A percentile compares a stretch with the other conserved stretches of the same genome.
phyloP scores from a whole-genome alignment of 2,797 vertebrate species.

The Hyperoplus immaculatus region DNA sequence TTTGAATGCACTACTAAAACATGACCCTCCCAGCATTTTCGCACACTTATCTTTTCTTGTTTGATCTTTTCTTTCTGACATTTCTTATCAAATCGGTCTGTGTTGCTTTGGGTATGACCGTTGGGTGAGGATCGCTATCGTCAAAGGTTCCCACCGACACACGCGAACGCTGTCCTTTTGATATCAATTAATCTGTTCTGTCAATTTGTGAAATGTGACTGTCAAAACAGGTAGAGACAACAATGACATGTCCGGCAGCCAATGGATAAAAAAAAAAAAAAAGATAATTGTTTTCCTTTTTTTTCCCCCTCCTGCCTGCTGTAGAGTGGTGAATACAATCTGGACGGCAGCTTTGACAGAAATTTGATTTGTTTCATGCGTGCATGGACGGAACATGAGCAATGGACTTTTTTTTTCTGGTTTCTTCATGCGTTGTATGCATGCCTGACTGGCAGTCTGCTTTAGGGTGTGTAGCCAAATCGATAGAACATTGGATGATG shows the following conservation, averaged over 20 bases:
- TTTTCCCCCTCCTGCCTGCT: constrained; percentile 12
- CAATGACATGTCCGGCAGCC: constrained; percentile 37
- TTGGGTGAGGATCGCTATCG: neutral
- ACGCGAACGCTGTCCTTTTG: constrained; percentile 5
- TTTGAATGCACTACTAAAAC: constrained; percentile 11
- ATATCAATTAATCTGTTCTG: no score
- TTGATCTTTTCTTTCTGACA: constrained; percentile 9
- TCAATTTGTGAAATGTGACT: constrained; percentile 29
- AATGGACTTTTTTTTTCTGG: constrained; percentile 22
- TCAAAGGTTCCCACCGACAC: constrained; percentile 42
- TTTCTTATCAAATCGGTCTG: constrained; percentile 20
- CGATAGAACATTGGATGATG: constrained; percentile 54
- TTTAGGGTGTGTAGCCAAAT: constrained; percentile 55
- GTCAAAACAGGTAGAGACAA: constrained; percentile 54
- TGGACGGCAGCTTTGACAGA: constrained; percentile 56
- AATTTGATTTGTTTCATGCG: constrained; percentile 55
- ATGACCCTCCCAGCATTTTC: neutral
- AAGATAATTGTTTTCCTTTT: no score
- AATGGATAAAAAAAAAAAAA: neutral
- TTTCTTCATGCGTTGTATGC: constrained; percentile 42
- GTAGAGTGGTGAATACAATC: constrained; percentile 50
- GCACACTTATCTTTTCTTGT: constrained; percentile 10
- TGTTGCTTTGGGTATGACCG: neutral
- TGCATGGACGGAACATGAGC: constrained; percentile 33
- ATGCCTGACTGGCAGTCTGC: constrained; percentile 50